Evolutionary conservation across 2,113 vertebrate species (phyloP).

Genomic region (Melanostigma gelatinosum): DNA sequence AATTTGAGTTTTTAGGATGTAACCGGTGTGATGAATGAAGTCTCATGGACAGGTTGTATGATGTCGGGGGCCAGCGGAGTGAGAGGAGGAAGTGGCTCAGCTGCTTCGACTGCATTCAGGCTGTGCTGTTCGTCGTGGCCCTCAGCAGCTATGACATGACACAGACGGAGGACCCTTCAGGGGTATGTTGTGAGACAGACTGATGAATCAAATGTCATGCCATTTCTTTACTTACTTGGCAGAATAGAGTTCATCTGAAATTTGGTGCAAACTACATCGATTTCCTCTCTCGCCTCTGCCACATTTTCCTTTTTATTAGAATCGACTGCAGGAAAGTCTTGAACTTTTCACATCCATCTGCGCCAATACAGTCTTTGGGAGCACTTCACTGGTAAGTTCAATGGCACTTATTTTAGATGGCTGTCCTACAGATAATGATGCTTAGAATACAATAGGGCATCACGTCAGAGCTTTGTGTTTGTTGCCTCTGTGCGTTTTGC

Average conservation of each 20-base stretch:
- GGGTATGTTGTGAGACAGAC: slow-evolving; percentile 54
- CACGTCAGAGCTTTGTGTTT: not conserved
- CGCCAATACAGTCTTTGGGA: slow-evolving; percentile 66
- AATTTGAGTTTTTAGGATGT: not conserved
- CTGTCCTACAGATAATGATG: not conserved
- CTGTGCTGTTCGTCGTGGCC: slow-evolving; percentile 78
- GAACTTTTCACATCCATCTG: slow-evolving; percentile 78
- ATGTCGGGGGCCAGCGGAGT: slow-evolving; percentile 79
- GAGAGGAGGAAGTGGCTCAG: slow-evolving; percentile 80
- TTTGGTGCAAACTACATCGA: not conserved
- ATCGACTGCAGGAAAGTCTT: slow-evolving; percentile 78
- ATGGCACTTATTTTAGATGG: not conserved
- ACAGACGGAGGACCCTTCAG: slow-evolving; percentile 49
- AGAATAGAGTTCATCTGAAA: not conserved
- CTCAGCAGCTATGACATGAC: slow-evolving; percentile 80
- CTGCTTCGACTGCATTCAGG: slow-evolving; percentile 80
- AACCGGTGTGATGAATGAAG: not conserved
- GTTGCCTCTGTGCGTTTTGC: not conserved
- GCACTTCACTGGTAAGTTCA: slow-evolving; percentile 74
- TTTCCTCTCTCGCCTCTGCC: too few species aligned
- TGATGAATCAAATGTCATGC: not conserved
- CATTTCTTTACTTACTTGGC: too few species aligned
- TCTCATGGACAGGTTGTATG: slow-evolving; percentile 74
- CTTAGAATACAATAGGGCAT: not conserved
- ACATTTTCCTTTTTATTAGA: slow-evolving; percentile 55